Conservation (phyloP, 1,140 invertebrate genomes). For the Mycetomoellerius zeteki region DNA sequence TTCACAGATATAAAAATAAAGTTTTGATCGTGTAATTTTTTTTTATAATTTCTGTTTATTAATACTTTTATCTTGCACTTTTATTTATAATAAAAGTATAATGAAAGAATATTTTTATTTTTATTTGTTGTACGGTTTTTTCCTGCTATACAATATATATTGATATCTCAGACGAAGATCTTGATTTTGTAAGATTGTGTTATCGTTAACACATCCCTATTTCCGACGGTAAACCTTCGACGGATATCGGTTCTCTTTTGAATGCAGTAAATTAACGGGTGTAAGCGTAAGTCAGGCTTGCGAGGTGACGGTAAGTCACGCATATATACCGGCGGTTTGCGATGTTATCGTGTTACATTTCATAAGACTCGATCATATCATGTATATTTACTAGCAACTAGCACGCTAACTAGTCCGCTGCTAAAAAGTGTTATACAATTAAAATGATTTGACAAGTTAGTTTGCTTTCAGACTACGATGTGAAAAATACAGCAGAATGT, state of each 20-base stretch:
- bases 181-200: constrained; percentile 14
- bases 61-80: not conserved
- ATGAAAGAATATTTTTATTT: too few relatives aligned
- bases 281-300: constrained; percentile 17
- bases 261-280: constrained; percentile 38
- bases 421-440: constrained; percentile 40
- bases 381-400: constrained; percentile 38
- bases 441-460: not conserved
- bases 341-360: constrained; percentile 54
- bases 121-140: not conserved
- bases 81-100: not conserved
- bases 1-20: not conserved
- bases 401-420: constrained; percentile 24
- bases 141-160: not conserved
- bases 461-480: not conserved
- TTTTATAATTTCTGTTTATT: not conserved
- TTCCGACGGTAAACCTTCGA: constrained; percentile 56
- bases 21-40: not conserved
- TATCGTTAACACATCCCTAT: constrained; percentile 27
- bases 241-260: constrained; percentile 34
- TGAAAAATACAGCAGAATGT: not conserved
- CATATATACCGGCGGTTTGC: constrained; percentile 14
- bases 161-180: constrained; percentile 5
- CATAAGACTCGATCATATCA: constrained; percentile 54
- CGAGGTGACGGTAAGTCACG: constrained; percentile 51